Evolutionary conservation across 2,888 invertebrate species (phyloP).

Genomic region (Hyles lineata): DNA sequence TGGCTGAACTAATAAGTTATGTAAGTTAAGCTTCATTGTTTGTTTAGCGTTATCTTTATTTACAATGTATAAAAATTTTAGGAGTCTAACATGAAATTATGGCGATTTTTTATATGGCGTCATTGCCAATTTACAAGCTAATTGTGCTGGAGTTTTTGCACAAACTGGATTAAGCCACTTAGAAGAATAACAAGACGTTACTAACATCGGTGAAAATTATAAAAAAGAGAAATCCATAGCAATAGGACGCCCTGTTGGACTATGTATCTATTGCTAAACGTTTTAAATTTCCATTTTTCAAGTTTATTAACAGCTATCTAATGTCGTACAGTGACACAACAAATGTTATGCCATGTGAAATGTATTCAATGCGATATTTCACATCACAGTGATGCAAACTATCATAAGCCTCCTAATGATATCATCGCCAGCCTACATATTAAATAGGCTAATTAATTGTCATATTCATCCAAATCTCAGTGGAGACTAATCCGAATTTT

Average conservation of each 20-base stretch:
- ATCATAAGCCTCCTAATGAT: background rate
- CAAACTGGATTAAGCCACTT: too few relatives aligned
- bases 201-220: too few relatives aligned
- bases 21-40: background rate
- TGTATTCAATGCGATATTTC: background rate
- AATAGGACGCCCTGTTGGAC: background rate
- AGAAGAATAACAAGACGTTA: too few relatives aligned
- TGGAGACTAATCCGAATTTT: too few relatives aligned
- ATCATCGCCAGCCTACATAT: background rate
- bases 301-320: constrained; percentile 15
- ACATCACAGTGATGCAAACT: background rate
- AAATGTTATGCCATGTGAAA: background rate
- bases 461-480: too few relatives aligned
- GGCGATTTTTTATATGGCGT: background rate
- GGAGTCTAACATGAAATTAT: background rate
- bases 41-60: background rate
- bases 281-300: constrained; percentile 16
- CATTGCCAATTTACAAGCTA: too few relatives aligned
- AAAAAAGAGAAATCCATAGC: too few relatives aligned
- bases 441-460: too few relatives aligned
- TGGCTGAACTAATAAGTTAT: background rate
- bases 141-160: too few relatives aligned
- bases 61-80: background rate
- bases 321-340: constrained; percentile 12
- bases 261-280: background rate